These are phyloP conservation scores for Pseudomyrmex concolor DNA, from an alignment of 1,140 invertebrate genomes.

Conservation along the genomic window DNA sequence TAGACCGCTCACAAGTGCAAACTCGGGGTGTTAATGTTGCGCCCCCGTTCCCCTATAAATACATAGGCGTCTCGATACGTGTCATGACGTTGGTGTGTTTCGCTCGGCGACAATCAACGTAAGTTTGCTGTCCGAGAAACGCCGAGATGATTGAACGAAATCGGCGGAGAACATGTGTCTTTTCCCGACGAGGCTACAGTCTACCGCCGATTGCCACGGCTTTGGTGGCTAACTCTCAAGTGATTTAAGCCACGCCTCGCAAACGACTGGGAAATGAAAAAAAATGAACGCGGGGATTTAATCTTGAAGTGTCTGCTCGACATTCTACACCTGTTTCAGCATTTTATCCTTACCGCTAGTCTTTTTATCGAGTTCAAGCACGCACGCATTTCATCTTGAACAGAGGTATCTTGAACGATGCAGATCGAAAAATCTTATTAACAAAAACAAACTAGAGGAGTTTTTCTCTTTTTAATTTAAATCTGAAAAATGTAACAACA, in stretches of 20 bases:
- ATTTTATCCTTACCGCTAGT: conserved; percentile 23
- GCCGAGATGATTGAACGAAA: conserved; percentile 11
- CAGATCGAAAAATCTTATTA: too few relatives aligned
- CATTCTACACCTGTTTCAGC: conserved; percentile 46
- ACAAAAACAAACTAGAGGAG: too few relatives aligned
- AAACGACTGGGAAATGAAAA: not conserved
- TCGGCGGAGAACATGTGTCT: not conserved
- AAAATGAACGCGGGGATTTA: conserved; percentile 33
- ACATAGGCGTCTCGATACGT: not conserved
- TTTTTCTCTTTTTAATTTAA: not conserved
- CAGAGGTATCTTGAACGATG: too few relatives aligned
- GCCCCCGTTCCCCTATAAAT: conserved; percentile 17
- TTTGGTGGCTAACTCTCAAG: conserved; percentile 34
- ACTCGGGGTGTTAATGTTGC: conserved; percentile 51
- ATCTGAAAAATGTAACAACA: not conserved
- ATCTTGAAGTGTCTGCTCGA: conserved; percentile 19
- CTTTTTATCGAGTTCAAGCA: not conserved
- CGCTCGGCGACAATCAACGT: conserved; percentile 25
- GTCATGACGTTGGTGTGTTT: not conserved
- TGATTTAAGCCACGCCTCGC: conserved; percentile 40
- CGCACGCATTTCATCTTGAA: not conserved
- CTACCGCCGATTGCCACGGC: conserved; percentile 28
- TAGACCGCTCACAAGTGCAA: conserved; percentile 58
- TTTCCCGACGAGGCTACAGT: not conserved
- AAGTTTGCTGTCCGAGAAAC: not conserved